A percentile compares a stretch with the other conserved stretches of the same genome.
These are phyloP conservation scores for Chanos chanos DNA, from an alignment of 2,797 vertebrate species.

Conservation along the genomic window DNA sequence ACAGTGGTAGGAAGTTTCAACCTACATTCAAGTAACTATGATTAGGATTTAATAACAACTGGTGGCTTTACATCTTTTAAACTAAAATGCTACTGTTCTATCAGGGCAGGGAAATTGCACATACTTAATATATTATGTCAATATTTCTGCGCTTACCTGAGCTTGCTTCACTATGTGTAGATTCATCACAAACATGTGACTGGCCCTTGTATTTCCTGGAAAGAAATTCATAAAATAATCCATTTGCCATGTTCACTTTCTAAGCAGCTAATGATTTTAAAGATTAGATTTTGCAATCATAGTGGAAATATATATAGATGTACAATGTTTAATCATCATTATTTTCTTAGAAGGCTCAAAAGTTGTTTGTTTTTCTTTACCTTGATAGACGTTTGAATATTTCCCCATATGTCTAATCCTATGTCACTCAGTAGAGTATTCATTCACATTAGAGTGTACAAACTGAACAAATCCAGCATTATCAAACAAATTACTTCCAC, in stretches of 20 bases:
- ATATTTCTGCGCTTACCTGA: conserved; percentile 59
- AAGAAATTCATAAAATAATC: neutral
- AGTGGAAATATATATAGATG: no score
- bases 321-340: no score
- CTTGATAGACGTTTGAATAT: no score
- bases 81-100: neutral
- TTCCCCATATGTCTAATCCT: no score
- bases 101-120: neutral
- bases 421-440: no score
- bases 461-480: neutral
- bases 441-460: neutral
- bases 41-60: neutral
- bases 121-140: no score
- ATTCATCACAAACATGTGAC: conserved; percentile 69
- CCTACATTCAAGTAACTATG: neutral
- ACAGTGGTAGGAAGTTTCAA: conserved; percentile 38
- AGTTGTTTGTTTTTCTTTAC: no score
- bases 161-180: conserved; percentile 65
- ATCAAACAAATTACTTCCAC: neutral
- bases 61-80: neutral
- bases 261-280: no score
- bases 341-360: no score
- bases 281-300: no score
- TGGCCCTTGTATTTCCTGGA: conserved; percentile 67
- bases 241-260: no score